A percentile compares a stretch with the other conserved stretches of the same genome.
Conservation (phyloP, 2,113 vertebrate species). For the Physeter macrocephalus region DNA sequence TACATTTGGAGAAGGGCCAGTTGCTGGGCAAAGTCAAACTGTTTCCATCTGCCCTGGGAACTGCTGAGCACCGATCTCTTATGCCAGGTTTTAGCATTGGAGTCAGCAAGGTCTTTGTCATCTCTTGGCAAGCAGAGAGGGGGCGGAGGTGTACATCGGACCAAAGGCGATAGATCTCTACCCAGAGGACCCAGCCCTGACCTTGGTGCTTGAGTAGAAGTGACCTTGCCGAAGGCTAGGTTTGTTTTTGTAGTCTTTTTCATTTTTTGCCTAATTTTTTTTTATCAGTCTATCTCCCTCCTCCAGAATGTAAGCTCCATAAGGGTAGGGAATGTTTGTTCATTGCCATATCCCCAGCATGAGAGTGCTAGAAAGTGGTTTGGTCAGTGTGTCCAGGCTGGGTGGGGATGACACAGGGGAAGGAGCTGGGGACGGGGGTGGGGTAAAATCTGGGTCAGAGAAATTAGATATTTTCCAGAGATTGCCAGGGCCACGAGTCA, state of each 20-base stretch:
- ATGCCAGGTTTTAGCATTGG: not conserved
- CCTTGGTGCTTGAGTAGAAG: not conserved
- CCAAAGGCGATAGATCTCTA: not conserved
- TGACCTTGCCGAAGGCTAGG: not conserved
- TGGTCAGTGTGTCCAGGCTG: not conserved
- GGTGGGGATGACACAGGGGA: not conserved
- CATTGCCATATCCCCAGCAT: not conserved
- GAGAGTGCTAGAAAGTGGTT: not conserved
- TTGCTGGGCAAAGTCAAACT: not conserved
- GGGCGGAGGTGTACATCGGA: too few relatives aligned
- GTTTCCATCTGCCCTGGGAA: not conserved
- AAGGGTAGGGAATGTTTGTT: not conserved
- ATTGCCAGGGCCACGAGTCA: not conserved
- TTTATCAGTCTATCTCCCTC: not conserved
- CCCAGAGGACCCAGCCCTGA: not conserved
- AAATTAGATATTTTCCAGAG: not conserved
- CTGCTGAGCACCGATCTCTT: not conserved
- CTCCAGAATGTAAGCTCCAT: not conserved
- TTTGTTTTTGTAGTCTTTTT: not conserved
- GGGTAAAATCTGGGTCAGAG: not conserved
- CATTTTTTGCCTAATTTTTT: not conserved
- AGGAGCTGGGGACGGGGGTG: not conserved
- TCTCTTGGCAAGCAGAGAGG: not conserved
- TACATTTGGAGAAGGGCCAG: not conserved
- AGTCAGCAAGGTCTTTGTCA: not conserved